Conservation (phyloP, 1,140 invertebrate species). For the Dendrolimus kikuchii region DNA sequence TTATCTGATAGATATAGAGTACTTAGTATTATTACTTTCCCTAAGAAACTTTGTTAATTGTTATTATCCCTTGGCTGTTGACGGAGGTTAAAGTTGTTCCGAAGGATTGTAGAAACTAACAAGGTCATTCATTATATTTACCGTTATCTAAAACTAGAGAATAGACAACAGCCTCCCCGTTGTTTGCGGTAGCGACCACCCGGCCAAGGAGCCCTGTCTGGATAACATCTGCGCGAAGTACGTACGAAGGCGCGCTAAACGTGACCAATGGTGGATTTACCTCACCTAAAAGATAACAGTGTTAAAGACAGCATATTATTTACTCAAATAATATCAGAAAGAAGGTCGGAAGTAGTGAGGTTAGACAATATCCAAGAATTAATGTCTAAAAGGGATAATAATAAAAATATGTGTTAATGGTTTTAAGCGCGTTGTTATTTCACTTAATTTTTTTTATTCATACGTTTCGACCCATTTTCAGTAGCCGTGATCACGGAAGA, state of each 20-base stretch:
- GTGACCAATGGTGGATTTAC: conserved; percentile 25
- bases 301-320: conserved; percentile 2
- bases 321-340: background rate
- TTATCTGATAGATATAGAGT: no score
- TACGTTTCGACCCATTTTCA: no score
- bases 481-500: no score
- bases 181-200: conserved; percentile 39
- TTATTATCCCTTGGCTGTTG: no score
- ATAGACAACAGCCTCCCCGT: conserved; percentile 36
- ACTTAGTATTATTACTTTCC: no score
- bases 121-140: conserved; percentile 12
- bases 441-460: no score
- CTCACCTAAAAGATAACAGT: conserved; percentile 16
- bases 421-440: no score
- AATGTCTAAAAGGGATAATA: background rate
- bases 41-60: no score
- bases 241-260: conserved; percentile 37
- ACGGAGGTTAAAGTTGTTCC: no score
- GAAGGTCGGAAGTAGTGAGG: no score
- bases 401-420: no score
- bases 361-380: background rate
- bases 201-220: conserved; percentile 37
- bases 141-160: conserved; percentile 30
- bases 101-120: no score
- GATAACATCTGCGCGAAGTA: conserved; percentile 24